phyloP scores from a whole-genome alignment of 2,113 vertebrate genomes.

The Corythoichthys intestinalis region DNA sequence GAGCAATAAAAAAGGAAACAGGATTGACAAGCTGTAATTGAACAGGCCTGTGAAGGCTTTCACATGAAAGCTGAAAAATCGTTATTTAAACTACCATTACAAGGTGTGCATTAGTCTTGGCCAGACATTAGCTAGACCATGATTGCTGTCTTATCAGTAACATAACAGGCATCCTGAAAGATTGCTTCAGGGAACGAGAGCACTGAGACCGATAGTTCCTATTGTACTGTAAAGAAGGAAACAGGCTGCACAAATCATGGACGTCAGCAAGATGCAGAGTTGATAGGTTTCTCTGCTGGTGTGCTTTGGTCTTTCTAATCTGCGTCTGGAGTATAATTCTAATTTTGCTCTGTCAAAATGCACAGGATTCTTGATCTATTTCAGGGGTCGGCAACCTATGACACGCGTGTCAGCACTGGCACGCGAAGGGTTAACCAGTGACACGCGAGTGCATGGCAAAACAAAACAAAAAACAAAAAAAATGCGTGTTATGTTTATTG shows the following conservation, averaged over 20 bases:
- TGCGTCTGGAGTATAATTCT: neutral
- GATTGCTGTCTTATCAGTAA: constrained; percentile 46
- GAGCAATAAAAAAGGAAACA: constrained; percentile 17
- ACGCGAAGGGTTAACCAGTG: too few species aligned
- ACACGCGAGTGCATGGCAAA: too few species aligned
- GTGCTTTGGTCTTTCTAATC: constrained; percentile 15
- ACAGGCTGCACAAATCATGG: constrained; percentile 19
- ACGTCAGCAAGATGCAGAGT: constrained; percentile 16
- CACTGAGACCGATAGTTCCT: constrained; percentile 23
- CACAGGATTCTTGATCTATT: neutral
- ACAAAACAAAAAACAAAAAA: too few species aligned
- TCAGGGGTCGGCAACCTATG: too few species aligned
- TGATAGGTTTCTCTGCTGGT: constrained; percentile 27
- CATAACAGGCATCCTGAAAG: constrained; percentile 33
- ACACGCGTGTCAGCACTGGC: too few species aligned
- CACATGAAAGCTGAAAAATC: constrained; percentile 30
- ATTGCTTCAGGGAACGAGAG: constrained; percentile 20
- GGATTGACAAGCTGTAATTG: constrained; percentile 33
- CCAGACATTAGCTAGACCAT: neutral
- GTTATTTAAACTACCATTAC: constrained; percentile 17
- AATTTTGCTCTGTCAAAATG: neutral
- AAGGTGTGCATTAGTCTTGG: constrained; percentile 10
- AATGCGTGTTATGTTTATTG: too few species aligned
- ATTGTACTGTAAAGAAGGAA: constrained; percentile 44
- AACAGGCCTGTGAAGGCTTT: constrained; percentile 14